Conservation (phyloP, 2,797 vertebrate species). For the Cynodonichthys magdalenae region DNA sequence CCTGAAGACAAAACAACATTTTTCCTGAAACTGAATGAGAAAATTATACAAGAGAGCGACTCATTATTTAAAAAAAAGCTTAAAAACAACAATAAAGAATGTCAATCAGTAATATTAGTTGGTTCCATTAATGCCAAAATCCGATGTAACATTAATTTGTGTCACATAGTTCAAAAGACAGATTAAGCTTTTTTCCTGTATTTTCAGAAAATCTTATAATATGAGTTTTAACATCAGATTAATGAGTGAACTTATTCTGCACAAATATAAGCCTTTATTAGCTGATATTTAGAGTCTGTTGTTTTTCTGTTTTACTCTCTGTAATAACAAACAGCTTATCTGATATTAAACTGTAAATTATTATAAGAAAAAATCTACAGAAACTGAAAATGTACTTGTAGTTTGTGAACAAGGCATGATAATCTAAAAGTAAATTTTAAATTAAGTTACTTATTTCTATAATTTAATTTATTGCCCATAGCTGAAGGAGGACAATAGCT, state of each 20-base stretch:
- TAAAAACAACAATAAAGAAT: constrained; percentile 26
- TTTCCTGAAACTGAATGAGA: constrained; percentile 56
- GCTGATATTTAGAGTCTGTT: constrained; percentile 1
- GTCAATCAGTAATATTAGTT: constrained; percentile 54
- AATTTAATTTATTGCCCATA: too few relatives aligned
- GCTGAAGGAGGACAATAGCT: too few relatives aligned
- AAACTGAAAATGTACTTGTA: neutral
- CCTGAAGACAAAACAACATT: constrained; percentile 77
- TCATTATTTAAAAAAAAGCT: constrained; percentile 62
- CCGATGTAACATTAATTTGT: constrained; percentile 30
- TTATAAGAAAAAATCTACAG: neutral
- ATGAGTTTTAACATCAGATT: constrained; percentile 13
- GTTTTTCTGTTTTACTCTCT: constrained; percentile 1
- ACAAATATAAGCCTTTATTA: neutral
- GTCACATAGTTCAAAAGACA: constrained; percentile 27
- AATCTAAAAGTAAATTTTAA: too few relatives aligned
- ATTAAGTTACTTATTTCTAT: too few relatives aligned
- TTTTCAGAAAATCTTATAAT: constrained; percentile 15
- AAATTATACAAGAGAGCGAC: constrained; percentile 69
- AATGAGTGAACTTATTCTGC: constrained; percentile 9
- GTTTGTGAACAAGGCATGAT: neutral
- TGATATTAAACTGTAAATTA: neutral
- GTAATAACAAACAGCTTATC: neutral
- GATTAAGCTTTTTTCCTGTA: constrained; percentile 14
- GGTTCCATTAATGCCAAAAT: constrained; percentile 35